Percentiles rank a stretch among this genome's conserved stretches.
Evolutionary conservation across 2,113 vertebrate genomes (phyloP).

Genomic region (Lucifuga dentata): DNA sequence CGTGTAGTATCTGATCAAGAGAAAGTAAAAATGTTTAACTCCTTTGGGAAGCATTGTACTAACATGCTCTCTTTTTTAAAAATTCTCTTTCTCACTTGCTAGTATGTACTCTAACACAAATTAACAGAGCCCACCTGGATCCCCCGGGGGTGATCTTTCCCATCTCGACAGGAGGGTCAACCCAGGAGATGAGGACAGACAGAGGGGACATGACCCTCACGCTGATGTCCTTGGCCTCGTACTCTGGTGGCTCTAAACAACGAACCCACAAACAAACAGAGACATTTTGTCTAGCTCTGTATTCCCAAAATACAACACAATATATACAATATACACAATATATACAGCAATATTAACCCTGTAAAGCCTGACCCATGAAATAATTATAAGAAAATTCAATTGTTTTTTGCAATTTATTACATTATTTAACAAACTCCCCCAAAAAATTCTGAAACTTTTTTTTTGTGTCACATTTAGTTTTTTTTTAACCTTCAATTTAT

Average conservation of each 20-base stretch:
- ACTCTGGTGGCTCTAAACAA: conserved; percentile 87
- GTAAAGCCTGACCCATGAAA: too few relatives aligned
- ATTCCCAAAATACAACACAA: not conserved
- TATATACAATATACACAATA: too few relatives aligned
- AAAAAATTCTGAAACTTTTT: too few relatives aligned
- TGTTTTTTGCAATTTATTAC: too few relatives aligned
- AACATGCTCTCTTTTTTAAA: not conserved
- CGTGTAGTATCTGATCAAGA: conserved; percentile 86
- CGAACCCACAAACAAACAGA: conserved; percentile 39
- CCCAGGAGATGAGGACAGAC: conserved; percentile 94
- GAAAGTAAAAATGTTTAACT: conserved; percentile 7
- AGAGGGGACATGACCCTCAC: conserved; percentile 96
- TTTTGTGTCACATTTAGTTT: too few relatives aligned
- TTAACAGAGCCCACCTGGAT: conserved; percentile 69
- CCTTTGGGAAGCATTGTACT: not conserved
- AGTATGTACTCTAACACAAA: conserved; percentile 2
- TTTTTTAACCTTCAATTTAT: too few relatives aligned
- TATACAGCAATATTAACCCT: too few relatives aligned
- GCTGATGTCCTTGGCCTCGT: conserved; percentile 88
- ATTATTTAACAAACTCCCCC: too few relatives aligned
- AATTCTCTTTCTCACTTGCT: not conserved
- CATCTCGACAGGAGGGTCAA: conserved; percentile 90
- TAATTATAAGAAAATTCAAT: too few relatives aligned
- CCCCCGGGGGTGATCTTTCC: conserved; percentile 76
- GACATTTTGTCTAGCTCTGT: not conserved